phyloP scores from a whole-genome alignment of 2,888 invertebrate species.

The Piscicola geometra region DNA sequence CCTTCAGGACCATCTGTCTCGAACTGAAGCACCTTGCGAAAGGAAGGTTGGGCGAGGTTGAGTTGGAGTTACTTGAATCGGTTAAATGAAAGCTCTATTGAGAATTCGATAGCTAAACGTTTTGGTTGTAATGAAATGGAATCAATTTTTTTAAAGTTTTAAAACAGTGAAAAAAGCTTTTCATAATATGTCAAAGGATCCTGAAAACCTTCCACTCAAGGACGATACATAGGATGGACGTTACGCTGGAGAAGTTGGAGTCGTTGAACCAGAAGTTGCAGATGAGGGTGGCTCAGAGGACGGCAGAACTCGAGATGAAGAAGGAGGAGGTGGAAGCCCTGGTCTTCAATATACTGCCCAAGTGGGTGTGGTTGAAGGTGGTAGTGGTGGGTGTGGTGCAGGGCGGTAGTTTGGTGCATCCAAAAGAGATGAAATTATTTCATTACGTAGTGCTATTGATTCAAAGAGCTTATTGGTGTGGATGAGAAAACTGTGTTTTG shows the following conservation, averaged over 20 bases:
- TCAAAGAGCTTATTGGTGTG: too few relatives aligned
- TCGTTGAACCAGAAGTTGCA: constrained; percentile 36
- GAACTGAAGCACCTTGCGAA: constrained; percentile 15
- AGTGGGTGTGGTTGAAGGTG: constrained; percentile 28
- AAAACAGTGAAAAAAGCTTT: too few relatives aligned
- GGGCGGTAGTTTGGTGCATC: too few relatives aligned
- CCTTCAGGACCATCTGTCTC: constrained; percentile 29
- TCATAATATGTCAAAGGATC: too few relatives aligned
- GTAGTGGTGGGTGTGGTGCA: too few relatives aligned
- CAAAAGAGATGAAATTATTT: too few relatives aligned
- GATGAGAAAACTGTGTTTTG: too few relatives aligned
- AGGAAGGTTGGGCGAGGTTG: constrained; percentile 18
- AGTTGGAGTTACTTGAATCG: background rate
- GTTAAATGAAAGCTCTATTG: too few relatives aligned
- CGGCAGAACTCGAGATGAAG: constrained; percentile 37
- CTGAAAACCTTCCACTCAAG: too few relatives aligned
- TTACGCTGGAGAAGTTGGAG: constrained; percentile 39
- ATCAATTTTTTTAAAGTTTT: too few relatives aligned
- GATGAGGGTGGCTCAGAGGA: constrained; percentile 39
- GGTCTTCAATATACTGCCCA: constrained; percentile 40
- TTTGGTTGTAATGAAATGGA: background rate
- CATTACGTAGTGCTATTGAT: too few relatives aligned
- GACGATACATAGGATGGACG: constrained; percentile 40
- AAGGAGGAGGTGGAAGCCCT: constrained; percentile 39
- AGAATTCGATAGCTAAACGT: too few relatives aligned